Conservation (phyloP, 2,888 invertebrate species). For the Archips crataeganus region DNA sequence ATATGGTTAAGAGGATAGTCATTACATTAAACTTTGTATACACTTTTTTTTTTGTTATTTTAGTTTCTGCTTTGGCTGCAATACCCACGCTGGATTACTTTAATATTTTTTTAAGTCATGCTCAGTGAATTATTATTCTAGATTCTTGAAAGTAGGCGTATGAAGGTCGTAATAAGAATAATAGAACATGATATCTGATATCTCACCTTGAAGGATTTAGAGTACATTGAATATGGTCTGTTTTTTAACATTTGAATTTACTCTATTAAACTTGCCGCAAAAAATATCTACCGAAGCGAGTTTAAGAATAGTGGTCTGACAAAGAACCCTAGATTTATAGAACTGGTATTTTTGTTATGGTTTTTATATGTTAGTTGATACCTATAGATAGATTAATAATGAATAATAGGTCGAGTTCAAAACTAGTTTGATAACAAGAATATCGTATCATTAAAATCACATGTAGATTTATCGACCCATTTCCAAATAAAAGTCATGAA, state of each 20-base stretch:
- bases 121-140: slow-evolving; percentile 46
- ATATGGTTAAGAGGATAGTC: not conserved
- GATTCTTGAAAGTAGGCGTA: slow-evolving; percentile 53
- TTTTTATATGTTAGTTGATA: not conserved
- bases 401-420: not conserved
- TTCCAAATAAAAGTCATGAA: not conserved
- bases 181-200: slow-evolving; percentile 45
- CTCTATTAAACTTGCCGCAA: slow-evolving; percentile 26
- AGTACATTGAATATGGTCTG: slow-evolving; percentile 39
- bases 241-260: slow-evolving; percentile 37
- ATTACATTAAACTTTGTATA: not conserved
- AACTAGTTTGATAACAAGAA: slow-evolving; percentile 22
- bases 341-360: not conserved
- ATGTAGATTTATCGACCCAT: slow-evolving; percentile 2
- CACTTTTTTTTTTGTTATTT: not conserved
- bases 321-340: slow-evolving; percentile 31
- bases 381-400: not conserved
- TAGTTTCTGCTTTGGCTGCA: not conserved
- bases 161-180: slow-evolving; percentile 50
- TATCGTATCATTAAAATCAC: slow-evolving; percentile 5
- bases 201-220: slow-evolving; percentile 46
- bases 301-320: slow-evolving; percentile 4
- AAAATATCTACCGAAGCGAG: slow-evolving; percentile 13
- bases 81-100: slow-evolving; percentile 20
- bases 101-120: slow-evolving; percentile 24